Conservation (phyloP, 2,113 vertebrate genomes). For the Anolis carolinensis region DNA sequence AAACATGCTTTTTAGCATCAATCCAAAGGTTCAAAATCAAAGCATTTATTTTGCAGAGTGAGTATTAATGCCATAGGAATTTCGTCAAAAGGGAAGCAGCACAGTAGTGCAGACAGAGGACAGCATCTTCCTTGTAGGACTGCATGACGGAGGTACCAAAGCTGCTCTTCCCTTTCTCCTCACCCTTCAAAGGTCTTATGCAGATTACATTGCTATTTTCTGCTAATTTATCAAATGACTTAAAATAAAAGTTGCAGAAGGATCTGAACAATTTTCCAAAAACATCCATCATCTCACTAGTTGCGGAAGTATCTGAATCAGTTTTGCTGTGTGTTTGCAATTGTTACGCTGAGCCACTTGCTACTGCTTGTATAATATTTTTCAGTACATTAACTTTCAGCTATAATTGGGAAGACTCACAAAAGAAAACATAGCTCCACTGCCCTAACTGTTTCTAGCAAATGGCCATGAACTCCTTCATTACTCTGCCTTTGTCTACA, state of each 20-base stretch:
- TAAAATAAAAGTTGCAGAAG: too few relatives aligned
- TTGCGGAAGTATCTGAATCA: background rate
- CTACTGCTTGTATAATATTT: conserved; percentile 10
- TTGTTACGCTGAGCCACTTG: conserved; percentile 39
- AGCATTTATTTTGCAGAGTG: conserved; percentile 5
- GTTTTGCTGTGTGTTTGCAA: background rate
- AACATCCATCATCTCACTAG: background rate
- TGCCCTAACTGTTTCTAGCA: background rate
- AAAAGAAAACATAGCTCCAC: background rate
- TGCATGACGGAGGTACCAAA: background rate
- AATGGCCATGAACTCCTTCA: rapidly evolving
- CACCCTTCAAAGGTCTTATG: background rate
- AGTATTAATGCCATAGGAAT: background rate
- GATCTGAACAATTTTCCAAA: background rate
- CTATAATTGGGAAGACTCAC: background rate
- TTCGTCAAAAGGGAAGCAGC: too few relatives aligned
- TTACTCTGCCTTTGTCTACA: background rate
- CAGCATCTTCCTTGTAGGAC: background rate
- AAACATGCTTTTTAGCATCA: background rate
- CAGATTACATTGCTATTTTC: background rate
- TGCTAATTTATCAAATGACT: background rate
- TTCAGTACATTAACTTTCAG: background rate
- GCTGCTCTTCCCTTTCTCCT: background rate
- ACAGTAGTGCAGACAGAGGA: background rate
- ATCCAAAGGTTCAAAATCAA: conserved; percentile 20